Conservation (phyloP, 2,113 vertebrate species). For the Oncorhynchus masou region DNA sequence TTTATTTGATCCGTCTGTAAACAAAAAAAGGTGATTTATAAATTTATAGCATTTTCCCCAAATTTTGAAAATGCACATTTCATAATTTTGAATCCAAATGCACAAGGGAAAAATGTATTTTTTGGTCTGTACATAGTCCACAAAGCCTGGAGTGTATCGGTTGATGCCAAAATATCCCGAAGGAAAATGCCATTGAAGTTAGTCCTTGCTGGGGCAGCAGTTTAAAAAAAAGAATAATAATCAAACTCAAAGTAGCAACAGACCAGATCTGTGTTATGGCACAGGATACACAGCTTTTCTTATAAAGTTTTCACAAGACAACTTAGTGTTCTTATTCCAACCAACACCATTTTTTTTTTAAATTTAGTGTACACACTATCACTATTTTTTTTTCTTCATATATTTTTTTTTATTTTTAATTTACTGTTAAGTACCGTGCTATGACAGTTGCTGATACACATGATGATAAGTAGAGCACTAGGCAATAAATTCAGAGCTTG, state of each 20-base stretch:
- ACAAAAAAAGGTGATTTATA: conserved; percentile 83
- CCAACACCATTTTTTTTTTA: conserved; percentile 80
- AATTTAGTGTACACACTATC: conserved; percentile 81
- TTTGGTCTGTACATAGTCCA: conserved; percentile 96
- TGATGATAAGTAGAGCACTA: conserved; percentile 76
- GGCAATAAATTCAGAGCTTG: conserved; percentile 80
- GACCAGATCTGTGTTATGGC: conserved; percentile 87
- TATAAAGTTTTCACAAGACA: conserved; percentile 91
- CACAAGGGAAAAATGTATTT: conserved; percentile 78
- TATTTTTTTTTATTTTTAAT: conserved; percentile 46
- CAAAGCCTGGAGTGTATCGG: conserved; percentile 82
- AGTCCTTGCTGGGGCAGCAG: conserved; percentile 74
- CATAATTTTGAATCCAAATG: conserved; percentile 89
- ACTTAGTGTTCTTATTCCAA: conserved; percentile 84
- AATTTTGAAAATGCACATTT: conserved; percentile 88
- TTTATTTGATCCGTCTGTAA: conserved; percentile 98
- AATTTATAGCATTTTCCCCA: conserved; percentile 87
- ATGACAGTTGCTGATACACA: conserved; percentile 80
- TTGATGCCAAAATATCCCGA: conserved; percentile 20
- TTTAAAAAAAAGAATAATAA: conserved; percentile 66
- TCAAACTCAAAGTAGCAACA: conserved; percentile 90
- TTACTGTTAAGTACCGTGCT: conserved; percentile 81
- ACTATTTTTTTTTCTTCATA: conserved; percentile 21
- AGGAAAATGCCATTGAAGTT: conserved; percentile 80
- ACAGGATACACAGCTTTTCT: conserved; percentile 86